Conservation (phyloP, 2,113 vertebrate genomes). For the Tursiops truncatus region DNA sequence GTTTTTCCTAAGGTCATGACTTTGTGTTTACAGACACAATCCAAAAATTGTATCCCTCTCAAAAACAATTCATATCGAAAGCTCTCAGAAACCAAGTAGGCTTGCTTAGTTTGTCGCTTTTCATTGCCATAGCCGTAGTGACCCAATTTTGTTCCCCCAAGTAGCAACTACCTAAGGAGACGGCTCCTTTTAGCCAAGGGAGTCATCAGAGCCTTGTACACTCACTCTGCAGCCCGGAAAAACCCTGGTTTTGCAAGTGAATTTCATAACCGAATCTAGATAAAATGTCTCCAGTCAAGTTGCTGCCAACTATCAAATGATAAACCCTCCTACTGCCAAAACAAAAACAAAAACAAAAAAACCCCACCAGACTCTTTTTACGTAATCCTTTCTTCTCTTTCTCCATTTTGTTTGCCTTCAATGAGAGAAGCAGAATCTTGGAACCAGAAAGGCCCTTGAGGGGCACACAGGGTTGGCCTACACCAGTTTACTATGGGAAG, state of each 20-base stretch:
- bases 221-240: conserved; percentile 8
- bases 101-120: neutral
- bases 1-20: neutral
- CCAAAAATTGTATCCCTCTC: neutral
- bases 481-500: neutral
- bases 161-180: neutral
- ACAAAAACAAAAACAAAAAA: neutral
- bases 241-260: conserved; percentile 60
- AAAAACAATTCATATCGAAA: neutral
- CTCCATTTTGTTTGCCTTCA: neutral
- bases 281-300: neutral
- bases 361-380: neutral
- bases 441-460: neutral
- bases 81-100: neutral
- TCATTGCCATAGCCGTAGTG: conserved; percentile 36
- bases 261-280: conserved; percentile 60
- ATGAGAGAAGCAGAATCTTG: neutral
- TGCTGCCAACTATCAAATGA: neutral
- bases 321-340: neutral
- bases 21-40: neutral
- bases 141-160: conserved; percentile 65
- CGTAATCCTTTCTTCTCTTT: neutral
- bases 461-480: neutral
- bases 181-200: neutral
- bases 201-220: fast-evolving